Percentiles rank a stretch among this genome's conserved stretches.
Evolutionary conservation across 2,797 vertebrate species (phyloP).

Genomic region (Brachymystax lenok): DNA sequence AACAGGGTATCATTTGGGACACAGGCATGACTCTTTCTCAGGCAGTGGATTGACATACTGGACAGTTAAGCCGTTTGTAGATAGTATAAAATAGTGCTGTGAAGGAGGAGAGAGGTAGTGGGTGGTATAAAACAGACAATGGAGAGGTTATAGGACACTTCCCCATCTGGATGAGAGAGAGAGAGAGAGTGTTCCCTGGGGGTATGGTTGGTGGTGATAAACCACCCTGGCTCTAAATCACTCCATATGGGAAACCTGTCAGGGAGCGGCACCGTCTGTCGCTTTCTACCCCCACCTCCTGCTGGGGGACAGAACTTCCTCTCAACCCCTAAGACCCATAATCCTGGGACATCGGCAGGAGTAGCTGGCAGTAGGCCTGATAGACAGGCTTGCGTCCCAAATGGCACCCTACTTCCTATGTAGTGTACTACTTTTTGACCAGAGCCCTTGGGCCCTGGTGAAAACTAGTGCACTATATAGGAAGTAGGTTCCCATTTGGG

Average conservation of each 20-base stretch:
- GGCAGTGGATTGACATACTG: conserved; percentile 30
- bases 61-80: conserved; percentile 18
- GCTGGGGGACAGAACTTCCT: conserved; percentile 60
- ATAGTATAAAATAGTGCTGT: background rate
- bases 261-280: conserved; percentile 47
- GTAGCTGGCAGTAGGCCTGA: conserved; percentile 40
- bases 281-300: conserved; percentile 17
- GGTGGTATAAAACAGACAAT: conserved; percentile 58
- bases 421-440: background rate
- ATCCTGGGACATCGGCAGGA: conserved; percentile 39
- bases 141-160: conserved; percentile 55
- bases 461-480: too few relatives aligned
- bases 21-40: conserved; percentile 20
- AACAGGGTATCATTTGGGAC: background rate
- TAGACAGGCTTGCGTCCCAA: background rate
- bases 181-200: conserved; percentile 49
- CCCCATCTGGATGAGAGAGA: conserved; percentile 40
- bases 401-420: background rate
- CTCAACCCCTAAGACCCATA: conserved; percentile 49
- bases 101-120: conserved; percentile 37
- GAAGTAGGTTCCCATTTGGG: too few relatives aligned
- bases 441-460: background rate
- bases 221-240: conserved; percentile 72
- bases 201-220: conserved; percentile 59
- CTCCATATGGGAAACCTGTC: conserved; percentile 73